A percentile compares a stretch with the other conserved stretches of the same genome.
Conservation (phyloP, 2,113 vertebrate species). For the Phylloscopus trochilus region DNA sequence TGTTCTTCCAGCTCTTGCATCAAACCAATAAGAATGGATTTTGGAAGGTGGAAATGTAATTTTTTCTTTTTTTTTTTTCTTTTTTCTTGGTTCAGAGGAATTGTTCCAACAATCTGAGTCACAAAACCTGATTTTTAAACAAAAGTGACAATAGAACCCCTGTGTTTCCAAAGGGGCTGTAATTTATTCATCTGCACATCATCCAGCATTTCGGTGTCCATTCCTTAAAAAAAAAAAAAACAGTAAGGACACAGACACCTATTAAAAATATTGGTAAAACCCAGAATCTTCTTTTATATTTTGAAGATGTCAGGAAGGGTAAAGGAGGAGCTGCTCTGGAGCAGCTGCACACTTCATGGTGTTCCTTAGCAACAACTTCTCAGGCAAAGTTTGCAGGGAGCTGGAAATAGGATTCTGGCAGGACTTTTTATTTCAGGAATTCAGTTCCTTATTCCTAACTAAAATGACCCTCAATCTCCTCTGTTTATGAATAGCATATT, state of each 20-base stretch:
- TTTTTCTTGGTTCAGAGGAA: conserved; percentile 10
- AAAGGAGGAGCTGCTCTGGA: conserved; percentile 62
- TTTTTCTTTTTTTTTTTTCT: conserved; percentile 57
- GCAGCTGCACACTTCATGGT: conserved; percentile 31
- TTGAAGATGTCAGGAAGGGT: conserved; percentile 34
- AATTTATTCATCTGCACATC: neutral
- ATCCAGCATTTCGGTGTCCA: neutral
- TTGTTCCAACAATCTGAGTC: neutral
- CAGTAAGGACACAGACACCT: neutral
- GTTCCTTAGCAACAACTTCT: conserved; percentile 79
- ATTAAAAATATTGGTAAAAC: neutral
- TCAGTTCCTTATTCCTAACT: neutral
- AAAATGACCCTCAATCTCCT: neutral
- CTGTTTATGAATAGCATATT: neutral
- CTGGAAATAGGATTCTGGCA: conserved; percentile 29
- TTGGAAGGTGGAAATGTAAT: conserved; percentile 48
- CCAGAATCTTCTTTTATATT: conserved; percentile 60
- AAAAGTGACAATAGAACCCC: neutral
- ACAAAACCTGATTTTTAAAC: neutral
- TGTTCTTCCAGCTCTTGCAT: conserved; percentile 64
- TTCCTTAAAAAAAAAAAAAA: neutral
- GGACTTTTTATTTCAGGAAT: conserved; percentile 7
- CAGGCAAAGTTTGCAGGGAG: conserved; percentile 38
- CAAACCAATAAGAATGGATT: conserved; percentile 66
- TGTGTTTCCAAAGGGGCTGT: neutral